Conservation (phyloP, 1,140 invertebrate species). For the Pararge aegeria region DNA sequence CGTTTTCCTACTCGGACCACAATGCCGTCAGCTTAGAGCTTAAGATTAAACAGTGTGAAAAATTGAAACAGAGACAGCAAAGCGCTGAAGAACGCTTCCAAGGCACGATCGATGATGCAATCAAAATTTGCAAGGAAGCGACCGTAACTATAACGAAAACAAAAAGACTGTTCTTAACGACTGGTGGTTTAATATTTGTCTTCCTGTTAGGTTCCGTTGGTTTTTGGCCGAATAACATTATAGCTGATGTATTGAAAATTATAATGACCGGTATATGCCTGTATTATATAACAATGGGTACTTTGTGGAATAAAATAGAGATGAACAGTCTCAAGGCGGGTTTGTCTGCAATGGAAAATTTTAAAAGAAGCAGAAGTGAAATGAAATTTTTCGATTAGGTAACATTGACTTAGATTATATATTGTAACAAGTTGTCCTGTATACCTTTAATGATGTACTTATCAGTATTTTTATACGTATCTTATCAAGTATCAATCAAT, state of each 20-base stretch:
- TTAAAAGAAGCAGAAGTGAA: slow-evolving; percentile 40
- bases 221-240: slow-evolving; percentile 61
- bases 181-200: slow-evolving; percentile 76
- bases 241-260: slow-evolving; percentile 76
- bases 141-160: slow-evolving; percentile 80
- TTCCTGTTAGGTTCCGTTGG: slow-evolving; percentile 70
- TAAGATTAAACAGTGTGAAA: slow-evolving; percentile 39
- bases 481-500: neutral
- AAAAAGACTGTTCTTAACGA: slow-evolving; percentile 81
- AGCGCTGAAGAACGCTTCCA: slow-evolving; percentile 39
- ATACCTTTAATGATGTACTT: too few relatives aligned
- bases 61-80: slow-evolving; percentile 28
- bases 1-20: slow-evolving; percentile 94
- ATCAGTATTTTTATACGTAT: slow-evolving; percentile 29
- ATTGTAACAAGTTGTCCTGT: neutral
- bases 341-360: slow-evolving; percentile 63
- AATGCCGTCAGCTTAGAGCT: slow-evolving; percentile 90
- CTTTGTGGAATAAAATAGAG: slow-evolving; percentile 89
- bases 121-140: slow-evolving; percentile 82
- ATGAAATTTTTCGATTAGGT: slow-evolving; percentile 2
- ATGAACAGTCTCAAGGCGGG: slow-evolving; percentile 88
- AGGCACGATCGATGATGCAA: slow-evolving; percentile 81
- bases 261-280: slow-evolving; percentile 83
- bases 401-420: neutral
- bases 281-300: slow-evolving; percentile 87